These are phyloP conservation scores for Armadillidium nasatum DNA, from an alignment of 1,140 invertebrate species.

Conservation along the genomic window DNA sequence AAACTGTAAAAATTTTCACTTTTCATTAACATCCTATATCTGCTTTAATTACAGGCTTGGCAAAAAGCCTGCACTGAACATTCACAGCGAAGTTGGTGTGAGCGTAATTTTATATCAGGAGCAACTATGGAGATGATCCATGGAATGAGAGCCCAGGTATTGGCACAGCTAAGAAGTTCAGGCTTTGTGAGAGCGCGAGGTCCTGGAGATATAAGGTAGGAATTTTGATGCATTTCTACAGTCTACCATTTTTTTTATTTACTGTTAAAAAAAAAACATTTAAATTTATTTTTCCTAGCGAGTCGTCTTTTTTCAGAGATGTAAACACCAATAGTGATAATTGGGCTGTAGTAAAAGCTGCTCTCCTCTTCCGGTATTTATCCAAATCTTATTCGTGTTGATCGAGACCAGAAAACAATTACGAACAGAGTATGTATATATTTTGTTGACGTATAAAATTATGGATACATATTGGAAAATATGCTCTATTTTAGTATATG, in stretches of 20 bases:
- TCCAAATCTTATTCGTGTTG: conserved; percentile 73
- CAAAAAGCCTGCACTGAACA: conserved; percentile 63
- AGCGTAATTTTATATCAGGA: conserved; percentile 70
- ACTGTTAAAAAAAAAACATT: too few relatives aligned
- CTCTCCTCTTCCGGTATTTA: conserved; percentile 78
- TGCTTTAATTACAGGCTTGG: conserved; percentile 52
- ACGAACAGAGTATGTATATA: conserved; percentile 57
- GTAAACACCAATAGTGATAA: conserved; percentile 81
- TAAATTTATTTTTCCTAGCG: too few relatives aligned
- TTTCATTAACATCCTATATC: too few relatives aligned
- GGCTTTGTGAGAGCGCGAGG: conserved; percentile 74
- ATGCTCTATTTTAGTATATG: too few relatives aligned
- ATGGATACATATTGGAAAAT: too few relatives aligned
- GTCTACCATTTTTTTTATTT: too few relatives aligned
- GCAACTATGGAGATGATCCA: conserved; percentile 83
- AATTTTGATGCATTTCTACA: too few relatives aligned
- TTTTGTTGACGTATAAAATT: too few relatives aligned
- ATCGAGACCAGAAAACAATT: conserved; percentile 57
- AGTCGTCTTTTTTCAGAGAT: conserved; percentile 48
- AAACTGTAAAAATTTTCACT: too few relatives aligned
- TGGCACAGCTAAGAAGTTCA: conserved; percentile 77
- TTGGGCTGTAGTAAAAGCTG: conserved; percentile 88
- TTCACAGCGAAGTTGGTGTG: conserved; percentile 69
- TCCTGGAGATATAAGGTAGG: conserved; percentile 62
- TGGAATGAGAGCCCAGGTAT: conserved; percentile 67